These are phyloP conservation scores for Phania funesta DNA, from an alignment of 2,888 invertebrate species.

Conservation along the genomic window DNA sequence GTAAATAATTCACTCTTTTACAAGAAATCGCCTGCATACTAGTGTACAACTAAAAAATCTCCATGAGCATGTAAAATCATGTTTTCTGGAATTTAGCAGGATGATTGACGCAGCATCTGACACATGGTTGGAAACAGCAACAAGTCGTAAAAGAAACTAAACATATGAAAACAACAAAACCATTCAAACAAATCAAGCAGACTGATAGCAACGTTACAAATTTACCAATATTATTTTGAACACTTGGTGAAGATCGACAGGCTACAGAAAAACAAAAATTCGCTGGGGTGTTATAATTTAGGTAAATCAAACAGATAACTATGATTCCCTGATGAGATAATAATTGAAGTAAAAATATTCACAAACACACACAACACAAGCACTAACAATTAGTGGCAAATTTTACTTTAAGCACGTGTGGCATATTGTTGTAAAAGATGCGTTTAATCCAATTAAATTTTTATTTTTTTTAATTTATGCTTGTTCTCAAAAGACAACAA, in stretches of 20 bases:
- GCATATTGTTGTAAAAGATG: constrained; percentile 29
- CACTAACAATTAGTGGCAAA: constrained; percentile 31
- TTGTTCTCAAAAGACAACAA: too few species aligned
- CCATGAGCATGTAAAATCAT: not conserved
- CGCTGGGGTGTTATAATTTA: constrained; percentile 4
- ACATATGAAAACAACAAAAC: constrained; percentile 12
- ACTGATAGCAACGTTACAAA: constrained; percentile 41
- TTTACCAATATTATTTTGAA: constrained; percentile 39
- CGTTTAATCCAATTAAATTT: constrained; percentile 61
- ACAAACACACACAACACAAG: constrained; percentile 20
- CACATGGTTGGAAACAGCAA: constrained; percentile 32
- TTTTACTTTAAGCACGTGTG: constrained; percentile 1
- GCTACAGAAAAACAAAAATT: constrained; percentile 12
- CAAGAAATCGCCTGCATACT: not conserved
- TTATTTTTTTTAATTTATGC: constrained; percentile 61
- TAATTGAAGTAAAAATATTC: not conserved
- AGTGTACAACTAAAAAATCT: not conserved
- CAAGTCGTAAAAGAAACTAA: not conserved
- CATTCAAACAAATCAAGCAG: constrained; percentile 53
- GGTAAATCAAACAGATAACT: constrained; percentile 19
- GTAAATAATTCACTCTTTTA: not conserved
- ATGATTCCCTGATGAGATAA: not conserved
- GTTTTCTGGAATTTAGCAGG: not conserved
- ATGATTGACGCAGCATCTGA: constrained; percentile 43
- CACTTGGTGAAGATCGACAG: constrained; percentile 22